Base-by-base conservation (phyloP, 2,888 invertebrate genomes). In the Tenthredo amoena region DNA sequence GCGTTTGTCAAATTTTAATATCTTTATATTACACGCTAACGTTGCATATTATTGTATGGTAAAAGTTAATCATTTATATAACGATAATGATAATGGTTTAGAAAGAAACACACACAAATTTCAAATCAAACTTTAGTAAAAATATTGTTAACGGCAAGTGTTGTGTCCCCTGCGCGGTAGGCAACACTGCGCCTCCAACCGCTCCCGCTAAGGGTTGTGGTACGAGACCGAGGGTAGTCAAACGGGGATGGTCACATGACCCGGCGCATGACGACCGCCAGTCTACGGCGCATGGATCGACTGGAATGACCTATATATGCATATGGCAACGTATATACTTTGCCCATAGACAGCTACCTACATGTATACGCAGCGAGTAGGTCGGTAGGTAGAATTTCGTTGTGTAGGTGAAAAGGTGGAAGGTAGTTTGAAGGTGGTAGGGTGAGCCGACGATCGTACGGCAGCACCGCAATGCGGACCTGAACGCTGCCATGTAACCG, bases 391-490 rank as follows among this genome's bases (percentile, higher is more conserved):
- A 47, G 12, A 43, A 65, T 58, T 43, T 62, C 47, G 21, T 7
- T 50, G 81, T 81, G 15, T 58, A 37, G 58, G 81, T 81, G 81
- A 81, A 47, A 83, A 83, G 83, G 82, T 82, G 82, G 82, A 82
- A 65, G 65, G 65, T 40, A 82, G 65, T 37, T 55, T 40, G 62
- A 82, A 82, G 82, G 83, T 83, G 83, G 83, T 87, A 87, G 88
- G 89, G 88, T 87, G 89, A 89, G 89, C 90, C 89, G 89, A 90
- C 89, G 88, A 89, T 90, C 87, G 91, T 88, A 88, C 90, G 92
- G 92, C 91, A 92, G 91, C 92, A 91, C 93, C 93, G 93, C 93
- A 93, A 93, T 93, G 93, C 93, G 91, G 93, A 93, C 93, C 91
- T 91, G 89, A 90, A 91, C 90, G 91, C 91, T 92, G 91, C 91